Percentiles rank a stretch among this genome's conserved stretches.
Conservation (phyloP, 1,140 invertebrate species). For the Octopus sinensis region DNA sequence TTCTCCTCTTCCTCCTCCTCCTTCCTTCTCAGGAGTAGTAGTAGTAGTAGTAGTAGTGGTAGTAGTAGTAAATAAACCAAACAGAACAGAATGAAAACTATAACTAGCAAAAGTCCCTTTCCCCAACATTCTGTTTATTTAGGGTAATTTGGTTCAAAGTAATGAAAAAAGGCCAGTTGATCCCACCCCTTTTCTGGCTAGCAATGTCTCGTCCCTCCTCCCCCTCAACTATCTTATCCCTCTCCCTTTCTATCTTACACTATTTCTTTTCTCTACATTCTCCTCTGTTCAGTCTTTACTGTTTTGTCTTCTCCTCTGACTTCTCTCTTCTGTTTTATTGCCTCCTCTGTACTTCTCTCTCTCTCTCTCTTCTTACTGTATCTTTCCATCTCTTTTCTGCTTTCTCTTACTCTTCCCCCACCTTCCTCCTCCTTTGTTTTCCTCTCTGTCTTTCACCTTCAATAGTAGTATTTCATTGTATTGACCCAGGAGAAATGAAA, state of each 20-base stretch:
- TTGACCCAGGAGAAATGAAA: too few relatives aligned
- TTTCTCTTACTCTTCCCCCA: not conserved
- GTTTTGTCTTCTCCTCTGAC: not conserved
- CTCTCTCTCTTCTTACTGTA: not conserved
- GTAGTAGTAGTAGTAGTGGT: too few relatives aligned
- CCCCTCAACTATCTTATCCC: not conserved
- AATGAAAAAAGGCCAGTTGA: not conserved
- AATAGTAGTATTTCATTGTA: not conserved
- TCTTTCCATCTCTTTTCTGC: not conserved
- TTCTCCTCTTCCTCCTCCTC: too few relatives aligned
- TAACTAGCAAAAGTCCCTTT: slow-evolving; percentile 27
- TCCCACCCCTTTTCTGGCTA: too few relatives aligned
- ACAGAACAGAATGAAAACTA: too few relatives aligned
- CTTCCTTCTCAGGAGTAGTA: too few relatives aligned
- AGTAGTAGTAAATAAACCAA: too few relatives aligned
- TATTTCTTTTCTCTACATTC: not conserved
- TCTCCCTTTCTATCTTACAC: not conserved
- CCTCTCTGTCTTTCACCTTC: not conserved
- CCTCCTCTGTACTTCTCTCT: not conserved
- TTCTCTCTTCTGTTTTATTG: not conserved
- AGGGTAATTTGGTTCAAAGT: slow-evolving; percentile 21
- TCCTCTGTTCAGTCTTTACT: not conserved
- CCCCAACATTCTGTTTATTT: slow-evolving; percentile 32
- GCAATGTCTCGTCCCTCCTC: too few relatives aligned
- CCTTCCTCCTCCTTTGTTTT: not conserved